A percentile compares a stretch with the other conserved stretches of the same genome.
phyloP scores from a whole-genome alignment of 1,140 invertebrate species.

The Drosophila sturtevanti region DNA sequence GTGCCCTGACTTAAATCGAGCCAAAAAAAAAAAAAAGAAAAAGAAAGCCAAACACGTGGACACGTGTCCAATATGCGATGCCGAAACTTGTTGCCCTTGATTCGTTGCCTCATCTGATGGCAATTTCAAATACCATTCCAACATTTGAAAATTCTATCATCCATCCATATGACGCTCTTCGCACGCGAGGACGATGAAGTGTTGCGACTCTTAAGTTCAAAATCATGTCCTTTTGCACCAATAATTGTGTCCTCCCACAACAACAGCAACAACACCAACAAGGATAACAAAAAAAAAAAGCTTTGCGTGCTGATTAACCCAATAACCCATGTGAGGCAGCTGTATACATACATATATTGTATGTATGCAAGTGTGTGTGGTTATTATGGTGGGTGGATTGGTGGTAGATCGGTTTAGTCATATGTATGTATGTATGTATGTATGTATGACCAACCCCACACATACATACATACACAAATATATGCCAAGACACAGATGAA shows the following conservation, averaged over 20 bases:
- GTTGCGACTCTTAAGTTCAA: slow-evolving; percentile 56
- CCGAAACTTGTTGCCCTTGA: slow-evolving; percentile 13
- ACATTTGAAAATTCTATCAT: slow-evolving; percentile 19
- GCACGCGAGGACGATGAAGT: slow-evolving; percentile 49
- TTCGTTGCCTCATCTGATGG: background rate
- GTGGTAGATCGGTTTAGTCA: background rate
- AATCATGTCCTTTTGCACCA: slow-evolving; percentile 48
- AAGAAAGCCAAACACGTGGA: slow-evolving; percentile 17
- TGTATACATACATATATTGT: slow-evolving; percentile 10
- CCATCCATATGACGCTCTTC: slow-evolving; percentile 57
- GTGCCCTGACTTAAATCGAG: slow-evolving; percentile 15
- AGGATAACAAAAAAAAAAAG: slow-evolving; percentile 23
- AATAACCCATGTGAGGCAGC: slow-evolving; percentile 33
- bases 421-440: too few relatives aligned
- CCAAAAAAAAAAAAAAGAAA: slow-evolving; percentile 11
- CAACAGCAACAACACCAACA: slow-evolving; percentile 23
- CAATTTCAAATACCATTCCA: background rate
- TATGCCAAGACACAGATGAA: too few relatives aligned
- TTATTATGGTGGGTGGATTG: slow-evolving; percentile 7
- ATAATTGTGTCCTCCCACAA: slow-evolving; percentile 19
- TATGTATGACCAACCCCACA: too few relatives aligned
- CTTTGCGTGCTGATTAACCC: slow-evolving; percentile 55
- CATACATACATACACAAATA: too few relatives aligned
- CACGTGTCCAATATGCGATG: slow-evolving; percentile 8
- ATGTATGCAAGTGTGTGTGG: slow-evolving; percentile 28